Base-by-base conservation (phyloP, 1,140 invertebrate genomes). In the Drosophila aff. region DNA sequence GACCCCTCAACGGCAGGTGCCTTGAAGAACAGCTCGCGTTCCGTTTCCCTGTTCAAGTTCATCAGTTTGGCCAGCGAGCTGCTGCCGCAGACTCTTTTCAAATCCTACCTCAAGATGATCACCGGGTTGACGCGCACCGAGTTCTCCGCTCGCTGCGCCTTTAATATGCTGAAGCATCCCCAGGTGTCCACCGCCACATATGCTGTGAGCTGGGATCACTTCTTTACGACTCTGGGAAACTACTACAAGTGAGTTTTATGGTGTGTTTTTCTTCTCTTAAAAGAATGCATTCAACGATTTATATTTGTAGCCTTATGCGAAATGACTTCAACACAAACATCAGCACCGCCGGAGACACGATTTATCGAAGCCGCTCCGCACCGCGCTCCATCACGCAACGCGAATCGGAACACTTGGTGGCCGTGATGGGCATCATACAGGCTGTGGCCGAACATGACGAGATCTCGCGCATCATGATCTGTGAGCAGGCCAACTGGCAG, bases 11-110 rank as follows among this genome's bases (percentile, higher is more conserved):
- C 23, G 4, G 50, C 21, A 0, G n/a, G n/a, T n/a, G 40, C 53
- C 0, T 15, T 69, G 3, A 73, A 76, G 26, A 81, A 90, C 8
- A 94, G 94, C 38, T 94, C 95, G 0, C 93, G 95, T 36, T 95
- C 97, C 83, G 96, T 97, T 18, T 96, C 96, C 1, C 94, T 99
- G 10, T 98, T 97, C 93, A 99, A 99, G 94, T 98, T 99, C 93
- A 95, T 99, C 5, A 94, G 97, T 7, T 94, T 98, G 59, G 96
- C 97, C 43, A 97, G 98, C 50, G 97, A 98, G 92, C 94, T 97
- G 90, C 93, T 98, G 38, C 96, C 97, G n/a, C 95, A 97, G 15
- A 95, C 96, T 4, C 93, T 99, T 33, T 98, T 98, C 92, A 96
- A 97, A 10, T 96, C 97, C 0, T 99, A 98, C 93, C 94, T 98